Percentiles rank a stretch among this genome's conserved stretches.
phyloP scores from a whole-genome alignment of 2,888 invertebrate genomes.

The Ormyrus labotus region DNA sequence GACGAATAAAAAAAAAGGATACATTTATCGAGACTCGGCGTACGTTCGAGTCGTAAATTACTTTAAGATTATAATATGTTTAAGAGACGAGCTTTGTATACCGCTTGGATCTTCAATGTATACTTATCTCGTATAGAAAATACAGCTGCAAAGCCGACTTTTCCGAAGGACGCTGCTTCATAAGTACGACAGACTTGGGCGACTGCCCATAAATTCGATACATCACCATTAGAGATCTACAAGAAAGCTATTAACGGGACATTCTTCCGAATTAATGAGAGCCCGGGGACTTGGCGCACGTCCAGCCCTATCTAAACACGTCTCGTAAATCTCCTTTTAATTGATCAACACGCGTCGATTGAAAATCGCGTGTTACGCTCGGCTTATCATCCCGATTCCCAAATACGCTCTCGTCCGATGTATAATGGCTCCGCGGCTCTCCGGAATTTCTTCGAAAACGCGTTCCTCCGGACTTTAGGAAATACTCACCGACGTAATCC shows the following conservation, averaged over 20 bases:
- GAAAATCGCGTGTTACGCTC: constrained; percentile 31
- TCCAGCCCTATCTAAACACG: constrained; percentile 31
- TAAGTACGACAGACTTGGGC: background rate
- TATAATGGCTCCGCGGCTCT: background rate
- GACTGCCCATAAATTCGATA: constrained; percentile 22
- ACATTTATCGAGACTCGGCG: background rate
- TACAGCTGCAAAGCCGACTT: background rate
- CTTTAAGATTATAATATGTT: too few relatives aligned
- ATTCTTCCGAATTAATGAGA: constrained; percentile 43
- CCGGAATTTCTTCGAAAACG: background rate
- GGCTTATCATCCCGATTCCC: background rate
- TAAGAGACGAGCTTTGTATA: too few relatives aligned
- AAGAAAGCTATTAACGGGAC: constrained; percentile 43
- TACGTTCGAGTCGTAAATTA: background rate
- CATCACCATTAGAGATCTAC: constrained; percentile 34
- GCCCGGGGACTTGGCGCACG: background rate
- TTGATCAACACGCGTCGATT: constrained; percentile 26
- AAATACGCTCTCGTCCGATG: background rate
- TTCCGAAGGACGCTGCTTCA: background rate
- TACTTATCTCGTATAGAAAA: background rate
- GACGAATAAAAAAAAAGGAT: background rate
- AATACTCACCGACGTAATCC: background rate
- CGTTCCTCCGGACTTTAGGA: background rate
- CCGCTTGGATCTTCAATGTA: background rate
- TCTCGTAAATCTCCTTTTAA: constrained; percentile 47